A percentile compares a stretch with the other conserved stretches of the same genome.
These are phyloP conservation scores for Pseudoatta argentina DNA, from an alignment of 1,140 invertebrate genomes.

Conservation along the genomic window DNA sequence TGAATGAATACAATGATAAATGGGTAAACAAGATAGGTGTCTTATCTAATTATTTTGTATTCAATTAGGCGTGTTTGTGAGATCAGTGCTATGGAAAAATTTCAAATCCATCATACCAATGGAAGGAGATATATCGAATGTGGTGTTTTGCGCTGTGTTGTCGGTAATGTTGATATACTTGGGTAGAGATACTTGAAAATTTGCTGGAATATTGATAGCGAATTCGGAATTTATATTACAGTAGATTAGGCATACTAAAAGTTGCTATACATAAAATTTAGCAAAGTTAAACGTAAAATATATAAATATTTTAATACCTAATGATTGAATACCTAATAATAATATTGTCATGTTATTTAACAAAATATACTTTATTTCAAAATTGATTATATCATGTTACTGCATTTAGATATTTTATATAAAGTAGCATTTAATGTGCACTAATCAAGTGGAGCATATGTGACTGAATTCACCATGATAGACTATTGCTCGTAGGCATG, in stretches of 20 bases:
- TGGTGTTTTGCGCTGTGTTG: constrained; percentile 91
- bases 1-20: neutral
- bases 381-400: no score
- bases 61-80: constrained; percentile 89
- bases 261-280: no score
- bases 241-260: no score
- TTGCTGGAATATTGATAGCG: neutral
- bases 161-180: constrained; percentile 87
- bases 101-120: constrained; percentile 89
- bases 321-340: no score
- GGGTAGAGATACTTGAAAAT: neutral
- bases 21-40: neutral
- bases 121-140: constrained; percentile 88
- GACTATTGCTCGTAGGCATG: constrained; percentile 88
- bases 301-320: no score
- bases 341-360: no score
- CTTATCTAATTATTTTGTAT: constrained; percentile 20
- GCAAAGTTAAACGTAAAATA: no score
- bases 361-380: no score
- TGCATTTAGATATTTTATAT: no score
- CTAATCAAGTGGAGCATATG: no score
- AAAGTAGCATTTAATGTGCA: no score
- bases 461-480: neutral
- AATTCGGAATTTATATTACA: no score
- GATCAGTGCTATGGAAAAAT: constrained; percentile 91